Percentiles rank a stretch among this genome's conserved stretches.
These are phyloP conservation scores for Drosophila kikkawai DNA, from an alignment of 1,140 invertebrate genomes.

Conservation along the genomic window DNA sequence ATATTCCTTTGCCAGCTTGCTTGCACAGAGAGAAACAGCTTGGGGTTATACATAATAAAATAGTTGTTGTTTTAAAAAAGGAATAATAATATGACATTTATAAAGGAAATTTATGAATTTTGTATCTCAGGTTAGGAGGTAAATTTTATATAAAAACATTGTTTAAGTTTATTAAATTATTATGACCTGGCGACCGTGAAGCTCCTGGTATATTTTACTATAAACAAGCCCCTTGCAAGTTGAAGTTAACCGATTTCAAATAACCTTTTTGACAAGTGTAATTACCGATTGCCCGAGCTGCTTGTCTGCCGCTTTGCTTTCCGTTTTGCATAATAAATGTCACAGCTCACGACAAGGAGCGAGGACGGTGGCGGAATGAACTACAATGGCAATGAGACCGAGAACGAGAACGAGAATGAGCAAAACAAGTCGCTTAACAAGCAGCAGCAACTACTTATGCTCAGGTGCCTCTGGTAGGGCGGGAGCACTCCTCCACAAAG, in stretches of 20 bases:
- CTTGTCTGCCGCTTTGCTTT: conserved; percentile 66
- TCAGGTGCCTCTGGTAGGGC: conserved; percentile 50
- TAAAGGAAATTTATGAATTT: no score
- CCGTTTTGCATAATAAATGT: conserved; percentile 80
- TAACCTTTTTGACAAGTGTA: conserved; percentile 7
- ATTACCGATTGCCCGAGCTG: conserved; percentile 36
- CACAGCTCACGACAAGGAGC: conserved; percentile 52
- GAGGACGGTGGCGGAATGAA: conserved; percentile 36
- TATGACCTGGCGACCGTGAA: not conserved
- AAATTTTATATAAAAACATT: no score
- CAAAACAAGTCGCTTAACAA: conserved; percentile 73
- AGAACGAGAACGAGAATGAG: conserved; percentile 28
- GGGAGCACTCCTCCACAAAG: conserved; percentile 7
- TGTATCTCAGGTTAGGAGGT: no score
- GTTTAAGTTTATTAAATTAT: no score
- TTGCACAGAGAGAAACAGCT: not conserved
- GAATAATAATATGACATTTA: no score
- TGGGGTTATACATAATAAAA: not conserved
- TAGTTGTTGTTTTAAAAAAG: not conserved
- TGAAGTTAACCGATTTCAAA: not conserved
- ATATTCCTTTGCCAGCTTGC: conserved; percentile 16
- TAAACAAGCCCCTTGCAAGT: not conserved
- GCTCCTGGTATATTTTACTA: not conserved
- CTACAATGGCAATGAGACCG: conserved; percentile 57
- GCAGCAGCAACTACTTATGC: conserved; percentile 72